phyloP scores from a whole-genome alignment of 1,140 invertebrate genomes.

The Palaemon carinicauda region DNA sequence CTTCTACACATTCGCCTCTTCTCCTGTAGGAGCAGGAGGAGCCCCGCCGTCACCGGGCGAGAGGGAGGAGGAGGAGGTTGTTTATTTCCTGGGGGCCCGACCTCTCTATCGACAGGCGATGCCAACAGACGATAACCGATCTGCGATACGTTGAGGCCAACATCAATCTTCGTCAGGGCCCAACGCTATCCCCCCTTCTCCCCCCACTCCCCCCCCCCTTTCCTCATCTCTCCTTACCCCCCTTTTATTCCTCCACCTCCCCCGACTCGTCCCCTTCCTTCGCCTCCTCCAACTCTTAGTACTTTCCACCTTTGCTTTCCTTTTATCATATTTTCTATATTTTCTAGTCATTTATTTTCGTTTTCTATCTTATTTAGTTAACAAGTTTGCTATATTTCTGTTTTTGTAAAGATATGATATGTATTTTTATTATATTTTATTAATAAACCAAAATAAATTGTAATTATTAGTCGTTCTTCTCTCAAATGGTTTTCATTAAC shows the following conservation, averaged over 20 bases:
- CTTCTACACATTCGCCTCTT: no score
- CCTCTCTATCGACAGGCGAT: not conserved
- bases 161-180: not conserved
- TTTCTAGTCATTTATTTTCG: not conserved
- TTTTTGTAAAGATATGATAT: no score
- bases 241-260: not conserved
- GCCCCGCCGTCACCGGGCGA: no score
- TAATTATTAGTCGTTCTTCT: no score
- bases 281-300: not conserved
- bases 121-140: not conserved
- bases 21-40: no score
- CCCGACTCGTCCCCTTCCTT: not conserved
- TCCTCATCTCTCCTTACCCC: not conserved
- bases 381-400: no score
- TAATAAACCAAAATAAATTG: no score
- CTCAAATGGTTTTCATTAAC: no score
- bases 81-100: not conserved
- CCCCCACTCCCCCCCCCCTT: not conserved
- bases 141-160: not conserved
- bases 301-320: not conserved
- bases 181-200: not conserved
- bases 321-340: not conserved
- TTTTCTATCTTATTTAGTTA: not conserved
- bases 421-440: no score
- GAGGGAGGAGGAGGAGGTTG: not conserved